Evolutionary conservation across 1,140 invertebrate genomes (phyloP), one percentile per base, ranked within the genome.

Genomic region (Pentalonia nigronervosa): DNA sequence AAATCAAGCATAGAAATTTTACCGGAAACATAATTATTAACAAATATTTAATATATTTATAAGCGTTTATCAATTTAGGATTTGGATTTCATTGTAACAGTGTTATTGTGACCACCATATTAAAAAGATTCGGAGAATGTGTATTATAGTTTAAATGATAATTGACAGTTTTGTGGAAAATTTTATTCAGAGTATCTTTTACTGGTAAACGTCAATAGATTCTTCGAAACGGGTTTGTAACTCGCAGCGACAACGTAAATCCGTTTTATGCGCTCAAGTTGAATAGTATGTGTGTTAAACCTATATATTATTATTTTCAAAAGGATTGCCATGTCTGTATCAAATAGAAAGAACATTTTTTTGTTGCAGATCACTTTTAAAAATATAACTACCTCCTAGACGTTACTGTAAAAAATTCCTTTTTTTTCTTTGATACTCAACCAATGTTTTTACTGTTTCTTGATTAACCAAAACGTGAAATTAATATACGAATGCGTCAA

Each of bases 401-500:
- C 0, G 45, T 84, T 45, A 45, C 83, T 30, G 23, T 45, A 9
- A 84, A 45, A 84, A 30, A 9, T 86, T 86, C 23, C 30, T 17
- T 47, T 87, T 87, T 45, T 1, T 30, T 45, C 48, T 47, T 87
- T 47, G 30, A 47, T n/a, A 87, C 84, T 48, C 30, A 11, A 84
- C 34, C 7, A 84, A 45, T 41, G 21, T 41, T 84, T 25, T 45
- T 84, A 21, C 45, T 84, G 41, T 84, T 23, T 84, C 47, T 30
- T n/a, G 30, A 87, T 25, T n/a, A 87, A 30, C 25, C 41, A 87
- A 48, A 87, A 45, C 45, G 25, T 87, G 84, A 88, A 88, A 88
- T 88, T 88, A 34, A 50, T 41, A 48, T 34, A 87, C 4, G 14
- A 87, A 87, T 45, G 45, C 23, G 25, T 11, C 25, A 3, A 47